These are phyloP conservation scores for Diuraphis noxia DNA, from an alignment of 1,140 invertebrate genomes.

Conservation along the genomic window DNA sequence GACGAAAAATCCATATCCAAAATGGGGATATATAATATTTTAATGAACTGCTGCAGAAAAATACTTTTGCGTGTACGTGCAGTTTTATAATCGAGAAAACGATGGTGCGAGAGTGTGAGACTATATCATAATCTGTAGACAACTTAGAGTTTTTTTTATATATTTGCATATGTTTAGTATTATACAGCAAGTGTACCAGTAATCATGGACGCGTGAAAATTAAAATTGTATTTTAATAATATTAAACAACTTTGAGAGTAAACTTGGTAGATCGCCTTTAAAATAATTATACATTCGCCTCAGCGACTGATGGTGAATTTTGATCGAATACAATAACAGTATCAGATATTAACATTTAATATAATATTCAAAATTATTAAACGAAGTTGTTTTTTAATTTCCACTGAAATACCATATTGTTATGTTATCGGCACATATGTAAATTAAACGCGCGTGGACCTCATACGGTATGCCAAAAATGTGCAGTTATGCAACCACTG, in stretches of 20 bases:
- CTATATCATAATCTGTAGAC: background rate
- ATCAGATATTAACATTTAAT: background rate
- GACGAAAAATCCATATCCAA: background rate
- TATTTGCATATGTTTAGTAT: background rate
- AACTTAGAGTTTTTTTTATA: background rate
- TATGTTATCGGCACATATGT: background rate
- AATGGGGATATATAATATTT: background rate
- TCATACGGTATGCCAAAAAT: background rate
- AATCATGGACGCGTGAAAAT: background rate
- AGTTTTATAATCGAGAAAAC: background rate
- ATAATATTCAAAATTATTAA: no score
- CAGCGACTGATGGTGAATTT: background rate
- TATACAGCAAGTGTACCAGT: background rate
- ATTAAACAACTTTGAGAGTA: background rate
- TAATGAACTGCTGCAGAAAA: background rate
- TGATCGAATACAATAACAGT: background rate
- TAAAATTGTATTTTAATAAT: background rate
- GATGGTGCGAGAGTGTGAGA: background rate
- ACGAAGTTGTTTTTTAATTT: no score
- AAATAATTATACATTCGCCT: background rate
- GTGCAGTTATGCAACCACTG: background rate
- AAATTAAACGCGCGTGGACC: background rate
- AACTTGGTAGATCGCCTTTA: background rate
- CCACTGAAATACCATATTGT: background rate
- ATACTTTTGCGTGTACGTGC: background rate